Evolutionary conservation across 2,888 invertebrate genomes (phyloP).

Genomic region (Alviniconcha strummeri): DNA sequence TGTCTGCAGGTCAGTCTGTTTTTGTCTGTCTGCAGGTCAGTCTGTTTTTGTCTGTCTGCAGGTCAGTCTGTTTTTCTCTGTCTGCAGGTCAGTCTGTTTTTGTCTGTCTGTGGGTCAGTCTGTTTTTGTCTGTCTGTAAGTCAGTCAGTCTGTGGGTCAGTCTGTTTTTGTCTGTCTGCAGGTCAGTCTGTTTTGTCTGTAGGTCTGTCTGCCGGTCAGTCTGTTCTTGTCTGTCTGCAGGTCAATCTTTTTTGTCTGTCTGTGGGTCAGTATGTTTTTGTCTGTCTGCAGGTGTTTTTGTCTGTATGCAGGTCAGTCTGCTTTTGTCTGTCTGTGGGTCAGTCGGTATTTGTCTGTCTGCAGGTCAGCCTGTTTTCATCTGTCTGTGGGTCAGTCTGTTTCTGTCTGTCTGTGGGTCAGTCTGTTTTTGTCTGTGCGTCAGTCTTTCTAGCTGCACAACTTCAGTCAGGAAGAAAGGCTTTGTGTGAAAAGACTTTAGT

Average conservation of each 20-base stretch:
- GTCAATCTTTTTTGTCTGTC: neutral
- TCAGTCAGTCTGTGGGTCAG: neutral
- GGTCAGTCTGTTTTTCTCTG: neutral
- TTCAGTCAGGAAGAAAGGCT: too few relatives aligned
- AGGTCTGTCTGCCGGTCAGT: too few relatives aligned
- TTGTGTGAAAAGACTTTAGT: too few relatives aligned
- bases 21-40: slow-evolving; percentile 15
- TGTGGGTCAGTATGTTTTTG: too few relatives aligned
- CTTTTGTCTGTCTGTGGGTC: too few relatives aligned
- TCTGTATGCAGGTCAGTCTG: too few relatives aligned
- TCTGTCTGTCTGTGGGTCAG: too few relatives aligned
- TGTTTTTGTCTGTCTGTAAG: neutral
- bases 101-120: neutral
- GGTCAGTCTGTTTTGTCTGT: neutral
- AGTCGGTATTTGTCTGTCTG: neutral
- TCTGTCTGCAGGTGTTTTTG: too few relatives aligned
- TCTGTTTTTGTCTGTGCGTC: too few relatives aligned
- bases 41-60: slow-evolving; percentile 52
- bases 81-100: neutral
- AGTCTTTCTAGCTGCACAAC: too few relatives aligned
- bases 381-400: too few relatives aligned
- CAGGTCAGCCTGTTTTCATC: neutral
- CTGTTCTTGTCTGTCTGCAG: neutral
- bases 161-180: too few relatives aligned
- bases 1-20: slow-evolving; percentile 19